Base-by-base conservation (phyloP, 1,140 invertebrate genomes). In the Cydia amplana region DNA sequence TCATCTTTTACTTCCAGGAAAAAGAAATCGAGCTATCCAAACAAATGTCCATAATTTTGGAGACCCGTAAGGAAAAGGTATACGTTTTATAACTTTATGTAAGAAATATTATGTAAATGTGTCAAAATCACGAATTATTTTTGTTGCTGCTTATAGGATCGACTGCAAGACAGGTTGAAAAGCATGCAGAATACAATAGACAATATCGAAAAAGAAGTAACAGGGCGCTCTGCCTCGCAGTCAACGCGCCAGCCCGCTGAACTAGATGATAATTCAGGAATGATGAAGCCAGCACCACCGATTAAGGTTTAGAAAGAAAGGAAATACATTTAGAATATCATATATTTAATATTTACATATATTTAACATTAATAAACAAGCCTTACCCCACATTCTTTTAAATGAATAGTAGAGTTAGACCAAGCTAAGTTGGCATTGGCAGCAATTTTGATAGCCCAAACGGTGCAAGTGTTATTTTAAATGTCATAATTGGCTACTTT, bases 121-220 rank as follows among this genome's bases (percentile, higher is more conserved):
- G 7, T 16, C 46, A 49, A 14, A 49, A n/a, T 49, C 46, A 49
- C 14, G 46, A n/a, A 49, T 49, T 6, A 3, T 9, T 67, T 18
- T 67, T 20, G 51, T 70, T 49, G 18, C 51, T 32, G 16, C 20
- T 74, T 64, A 9, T 65, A 88, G 85, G 88, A 84, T 23, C 80
- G 82, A 49, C 81, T 88, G 14, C 83, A 86, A 72, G 78, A 85
- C 10, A 85, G 83, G 64, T 86, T 89, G 72, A 73, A 79, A 64
- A 76, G 75, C 7, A 88, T 90, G 86, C 82, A 86, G 78, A 83
- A 79, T 28, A 89, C 80, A 1, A 89, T 90, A 25, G 86, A 88
- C 78, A 90, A 89, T 72, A 85, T 89, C 14, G 86, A 88, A 77
- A 88, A 86, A 77, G 85, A 90, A 77, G 75, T 90, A 40, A 83